These are phyloP conservation scores for Caenorhabditis parvicauda DNA, from an alignment of 2,888 invertebrate species.

Conservation along the genomic window DNA sequence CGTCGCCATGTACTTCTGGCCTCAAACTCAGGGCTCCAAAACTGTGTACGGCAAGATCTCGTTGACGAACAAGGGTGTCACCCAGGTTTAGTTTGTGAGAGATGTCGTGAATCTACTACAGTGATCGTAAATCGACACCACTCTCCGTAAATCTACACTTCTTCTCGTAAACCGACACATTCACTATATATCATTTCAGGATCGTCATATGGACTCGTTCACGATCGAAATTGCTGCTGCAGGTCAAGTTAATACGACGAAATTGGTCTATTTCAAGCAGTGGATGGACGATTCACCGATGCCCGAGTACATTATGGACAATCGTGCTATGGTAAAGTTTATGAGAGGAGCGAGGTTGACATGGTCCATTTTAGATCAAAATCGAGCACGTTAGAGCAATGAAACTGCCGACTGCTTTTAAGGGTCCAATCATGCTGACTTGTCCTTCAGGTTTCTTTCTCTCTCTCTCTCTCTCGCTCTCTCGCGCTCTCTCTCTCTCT, in stretches of 20 bases:
- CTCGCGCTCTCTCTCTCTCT: too few relatives aligned
- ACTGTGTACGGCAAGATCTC: too few relatives aligned
- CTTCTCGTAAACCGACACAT: too few relatives aligned
- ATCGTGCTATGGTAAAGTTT: slow-evolving; percentile 14
- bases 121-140: too few relatives aligned
- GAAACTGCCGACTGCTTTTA: slow-evolving; percentile 13
- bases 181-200: too few relatives aligned
- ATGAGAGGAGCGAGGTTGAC: neutral
- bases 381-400: slow-evolving; percentile 10
- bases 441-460: slow-evolving; percentile 25
- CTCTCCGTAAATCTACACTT: too few relatives aligned
- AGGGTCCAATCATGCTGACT: slow-evolving; percentile 20
- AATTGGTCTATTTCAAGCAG: slow-evolving; percentile 20
- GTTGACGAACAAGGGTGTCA: too few relatives aligned
- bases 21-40: too few relatives aligned
- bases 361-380: slow-evolving; percentile 18
- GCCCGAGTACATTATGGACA: slow-evolving; percentile 23
- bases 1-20: too few relatives aligned
- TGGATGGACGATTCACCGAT: slow-evolving; percentile 14
- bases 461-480: too few relatives aligned
- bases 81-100: too few relatives aligned
- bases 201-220: slow-evolving; percentile 20
- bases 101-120: too few relatives aligned
- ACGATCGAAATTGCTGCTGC: slow-evolving; percentile 4
- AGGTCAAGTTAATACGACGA: slow-evolving; percentile 2